Percentiles rank a stretch among this genome's conserved stretches.
Conservation (phyloP, 2,888 invertebrate species). For the Erebia palarica region DNA sequence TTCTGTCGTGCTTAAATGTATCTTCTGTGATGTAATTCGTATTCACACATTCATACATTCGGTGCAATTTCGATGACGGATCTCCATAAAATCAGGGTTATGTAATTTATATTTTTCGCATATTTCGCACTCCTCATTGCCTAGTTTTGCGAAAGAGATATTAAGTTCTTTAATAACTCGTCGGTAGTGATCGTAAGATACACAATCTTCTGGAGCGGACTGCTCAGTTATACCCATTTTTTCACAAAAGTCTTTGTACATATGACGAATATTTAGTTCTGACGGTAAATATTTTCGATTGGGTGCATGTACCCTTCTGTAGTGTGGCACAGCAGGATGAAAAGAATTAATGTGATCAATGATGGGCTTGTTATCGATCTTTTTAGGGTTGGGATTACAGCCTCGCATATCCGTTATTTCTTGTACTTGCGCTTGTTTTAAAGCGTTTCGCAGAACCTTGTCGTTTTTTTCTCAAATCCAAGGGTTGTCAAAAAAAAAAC, state of each 20-base stretch:
- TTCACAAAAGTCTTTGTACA: conserved; percentile 1
- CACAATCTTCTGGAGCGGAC: conserved; percentile 5
- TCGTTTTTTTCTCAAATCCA: conserved; percentile 4
- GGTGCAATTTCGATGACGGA: too few species aligned
- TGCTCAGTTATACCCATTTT: conserved; percentile 6
- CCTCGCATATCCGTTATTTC: not conserved
- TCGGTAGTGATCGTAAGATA: too few species aligned
- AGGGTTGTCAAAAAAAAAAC: conserved; percentile 1
- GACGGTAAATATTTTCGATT: conserved; percentile 9
- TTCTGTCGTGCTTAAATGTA: conserved; percentile 43
- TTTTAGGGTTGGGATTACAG: conserved; percentile 9
- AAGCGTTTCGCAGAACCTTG: conserved; percentile 4
- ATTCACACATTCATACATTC: too few species aligned
- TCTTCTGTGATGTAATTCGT: too few species aligned
- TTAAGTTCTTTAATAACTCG: too few species aligned
- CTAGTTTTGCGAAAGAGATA: too few species aligned
- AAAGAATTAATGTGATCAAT: conserved; percentile 9
- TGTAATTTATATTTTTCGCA: too few species aligned
- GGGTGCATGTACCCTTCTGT: conserved; percentile 8
- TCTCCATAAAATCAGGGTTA: too few species aligned
- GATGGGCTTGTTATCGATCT: conserved; percentile 10
- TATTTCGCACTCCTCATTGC: too few species aligned
- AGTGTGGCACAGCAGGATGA: conserved; percentile 8
- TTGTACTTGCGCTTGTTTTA: too few species aligned
- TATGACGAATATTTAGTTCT: conserved; percentile 7